Percentiles rank a stretch among this genome's conserved stretches.
Evolutionary conservation across 2,113 vertebrate genomes (phyloP).

Genomic region (Axis porcinus): DNA sequence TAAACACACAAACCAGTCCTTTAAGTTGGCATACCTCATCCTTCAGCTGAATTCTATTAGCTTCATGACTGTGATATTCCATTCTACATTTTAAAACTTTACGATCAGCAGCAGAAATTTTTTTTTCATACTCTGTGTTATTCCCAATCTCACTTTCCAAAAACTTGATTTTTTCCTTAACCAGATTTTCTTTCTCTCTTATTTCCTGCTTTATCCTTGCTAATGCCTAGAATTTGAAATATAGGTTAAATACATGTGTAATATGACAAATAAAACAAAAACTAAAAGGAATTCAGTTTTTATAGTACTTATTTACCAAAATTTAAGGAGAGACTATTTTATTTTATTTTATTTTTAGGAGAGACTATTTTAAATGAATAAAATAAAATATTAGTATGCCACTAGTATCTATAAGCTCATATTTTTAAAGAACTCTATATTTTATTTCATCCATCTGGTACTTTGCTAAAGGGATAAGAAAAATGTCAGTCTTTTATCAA

Average conservation of each 20-base stretch:
- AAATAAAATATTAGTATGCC: neutral
- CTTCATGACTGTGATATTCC: slow-evolving; percentile 85
- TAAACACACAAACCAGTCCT: neutral
- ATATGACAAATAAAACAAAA: neutral
- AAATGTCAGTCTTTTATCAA: neutral
- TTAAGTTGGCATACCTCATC: slow-evolving; percentile 82
- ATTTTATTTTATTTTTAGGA: neutral
- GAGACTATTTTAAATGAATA: neutral
- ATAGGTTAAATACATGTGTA: neutral
- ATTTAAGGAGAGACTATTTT: neutral
- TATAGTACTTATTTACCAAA: slow-evolving; percentile 4
- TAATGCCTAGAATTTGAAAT: slow-evolving; percentile 80
- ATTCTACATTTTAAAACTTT: slow-evolving; percentile 80
- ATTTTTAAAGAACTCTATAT: neutral
- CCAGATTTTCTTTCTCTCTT: slow-evolving; percentile 81
- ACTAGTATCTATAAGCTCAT: neutral
- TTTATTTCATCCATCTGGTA: slow-evolving; percentile 26
- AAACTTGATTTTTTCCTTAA: slow-evolving; percentile 87
- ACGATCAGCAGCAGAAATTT: slow-evolving; percentile 79
- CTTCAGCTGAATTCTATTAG: slow-evolving; percentile 79
- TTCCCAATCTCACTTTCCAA: slow-evolving; percentile 88
- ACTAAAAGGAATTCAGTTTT: neutral
- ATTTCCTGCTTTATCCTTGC: slow-evolving; percentile 84
- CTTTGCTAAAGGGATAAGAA: neutral
- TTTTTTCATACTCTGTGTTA: slow-evolving; percentile 91